These are phyloP conservation scores for Gorsachius magnificus DNA, from an alignment of 2,797 vertebrate genomes.

Conservation along the genomic window DNA sequence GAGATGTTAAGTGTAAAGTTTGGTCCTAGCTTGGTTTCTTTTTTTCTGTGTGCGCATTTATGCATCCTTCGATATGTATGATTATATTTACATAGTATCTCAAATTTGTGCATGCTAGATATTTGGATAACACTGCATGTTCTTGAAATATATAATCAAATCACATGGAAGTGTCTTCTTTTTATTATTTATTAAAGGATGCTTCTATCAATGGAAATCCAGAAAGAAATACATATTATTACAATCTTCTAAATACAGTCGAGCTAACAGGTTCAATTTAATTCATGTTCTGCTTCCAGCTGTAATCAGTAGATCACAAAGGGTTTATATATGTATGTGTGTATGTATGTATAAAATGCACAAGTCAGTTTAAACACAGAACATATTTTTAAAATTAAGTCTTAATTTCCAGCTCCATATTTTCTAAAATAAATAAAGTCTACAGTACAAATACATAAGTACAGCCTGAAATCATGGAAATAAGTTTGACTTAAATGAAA, in stretches of 20 bases:
- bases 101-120: background rate
- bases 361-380: conserved; percentile 42
- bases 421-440: conserved; percentile 70
- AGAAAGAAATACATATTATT: background rate
- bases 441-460: background rate
- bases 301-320: conserved; percentile 23
- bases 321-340: background rate
- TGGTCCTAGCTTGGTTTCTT: background rate
- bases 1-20: background rate
- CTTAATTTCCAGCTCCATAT: conserved; percentile 59
- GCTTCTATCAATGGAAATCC: background rate
- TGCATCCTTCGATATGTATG: background rate
- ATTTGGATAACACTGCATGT: background rate
- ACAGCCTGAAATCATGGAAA: conserved; percentile 59
- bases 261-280: background rate
- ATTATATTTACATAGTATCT: background rate
- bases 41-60: background rate
- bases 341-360: background rate
- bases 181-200: background rate
- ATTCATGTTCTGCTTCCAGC: background rate
- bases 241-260: background rate
- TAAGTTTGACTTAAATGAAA: conserved; percentile 52
- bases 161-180: background rate
- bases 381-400: conserved; percentile 66
- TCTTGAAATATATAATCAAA: background rate